Conservation (phyloP, 2,797 vertebrate species). For the Xiphorhynchus erythropygius region DNA sequence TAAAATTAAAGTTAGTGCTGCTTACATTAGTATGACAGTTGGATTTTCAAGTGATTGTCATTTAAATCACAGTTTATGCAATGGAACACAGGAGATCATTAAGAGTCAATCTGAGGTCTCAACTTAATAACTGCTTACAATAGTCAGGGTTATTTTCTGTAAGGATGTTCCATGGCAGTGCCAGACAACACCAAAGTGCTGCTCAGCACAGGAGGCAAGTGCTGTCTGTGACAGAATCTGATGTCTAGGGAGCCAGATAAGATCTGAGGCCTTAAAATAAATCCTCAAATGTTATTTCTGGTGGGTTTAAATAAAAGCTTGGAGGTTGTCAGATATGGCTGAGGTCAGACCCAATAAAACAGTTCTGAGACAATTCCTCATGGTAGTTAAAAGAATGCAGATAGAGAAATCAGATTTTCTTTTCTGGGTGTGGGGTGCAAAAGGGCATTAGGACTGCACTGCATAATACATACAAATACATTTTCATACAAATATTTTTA, state of each 20-base stretch:
- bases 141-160: background rate
- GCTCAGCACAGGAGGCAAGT: background rate
- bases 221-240: background rate
- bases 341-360: background rate
- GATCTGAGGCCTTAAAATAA: background rate
- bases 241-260: background rate
- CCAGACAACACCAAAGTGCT: background rate
- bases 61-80: slow-evolving; percentile 9
- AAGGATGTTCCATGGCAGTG: background rate
- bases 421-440: background rate
- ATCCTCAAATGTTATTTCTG: background rate
- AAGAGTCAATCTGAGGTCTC: slow-evolving; percentile 29
- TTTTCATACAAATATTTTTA: background rate
- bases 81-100: background rate
- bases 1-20: background rate
- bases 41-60: background rate
- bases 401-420: background rate
- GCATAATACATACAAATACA: background rate
- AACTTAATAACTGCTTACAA: background rate
- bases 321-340: background rate
- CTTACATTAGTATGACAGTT: background rate
- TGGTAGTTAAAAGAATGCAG: background rate
- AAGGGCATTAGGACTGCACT: background rate
- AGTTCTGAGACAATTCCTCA: background rate
- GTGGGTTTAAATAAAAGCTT: background rate